A percentile compares a stretch with the other conserved stretches of the same genome.
These are phyloP conservation scores for Aurelia coerulea DNA, from an alignment of 30 jellyfish, hydroid and myxozoan species.

Conservation along the genomic window DNA sequence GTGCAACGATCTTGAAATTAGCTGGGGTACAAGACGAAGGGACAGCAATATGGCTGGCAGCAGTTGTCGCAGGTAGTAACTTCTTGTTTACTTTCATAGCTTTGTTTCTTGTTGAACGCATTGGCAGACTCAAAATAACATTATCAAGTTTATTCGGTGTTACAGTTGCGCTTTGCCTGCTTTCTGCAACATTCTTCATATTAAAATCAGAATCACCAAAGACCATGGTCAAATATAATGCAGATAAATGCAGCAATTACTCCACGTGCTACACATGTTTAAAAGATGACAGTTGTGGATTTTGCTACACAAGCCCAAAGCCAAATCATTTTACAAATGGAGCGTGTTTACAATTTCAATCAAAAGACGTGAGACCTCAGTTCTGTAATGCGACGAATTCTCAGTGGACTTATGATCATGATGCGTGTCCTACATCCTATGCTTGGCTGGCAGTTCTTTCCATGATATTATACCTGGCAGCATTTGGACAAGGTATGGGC, in stretches of 20 bases:
- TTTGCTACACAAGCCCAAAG: constrained; percentile 56
- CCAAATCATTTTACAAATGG: constrained; percentile 32
- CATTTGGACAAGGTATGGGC: constrained; percentile 96
- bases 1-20: constrained; percentile 85
- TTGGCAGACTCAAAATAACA: constrained; percentile 85
- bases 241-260: constrained; percentile 37
- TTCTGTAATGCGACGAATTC: constrained; percentile 6
- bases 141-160: constrained; percentile 82
- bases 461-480: constrained; percentile 84
- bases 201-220: constrained; percentile 64
- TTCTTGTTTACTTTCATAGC: constrained; percentile 72
- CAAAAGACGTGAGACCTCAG: neutral
- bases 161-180: constrained; percentile 62
- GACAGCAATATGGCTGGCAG: constrained; percentile 88
- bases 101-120: constrained; percentile 61
- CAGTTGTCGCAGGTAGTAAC: constrained; percentile 87
- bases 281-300: constrained; percentile 66
- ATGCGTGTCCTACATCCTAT: constrained; percentile 75
- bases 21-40: constrained; percentile 86
- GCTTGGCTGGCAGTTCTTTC: constrained; percentile 93
- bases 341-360: constrained; percentile 45
- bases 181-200: constrained; percentile 72
- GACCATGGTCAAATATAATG: constrained; percentile 5
- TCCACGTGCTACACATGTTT: constrained; percentile 66
- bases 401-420: constrained; percentile 65